phyloP scores from a whole-genome alignment of 2,888 invertebrate genomes.

The Epinotia ramella region DNA sequence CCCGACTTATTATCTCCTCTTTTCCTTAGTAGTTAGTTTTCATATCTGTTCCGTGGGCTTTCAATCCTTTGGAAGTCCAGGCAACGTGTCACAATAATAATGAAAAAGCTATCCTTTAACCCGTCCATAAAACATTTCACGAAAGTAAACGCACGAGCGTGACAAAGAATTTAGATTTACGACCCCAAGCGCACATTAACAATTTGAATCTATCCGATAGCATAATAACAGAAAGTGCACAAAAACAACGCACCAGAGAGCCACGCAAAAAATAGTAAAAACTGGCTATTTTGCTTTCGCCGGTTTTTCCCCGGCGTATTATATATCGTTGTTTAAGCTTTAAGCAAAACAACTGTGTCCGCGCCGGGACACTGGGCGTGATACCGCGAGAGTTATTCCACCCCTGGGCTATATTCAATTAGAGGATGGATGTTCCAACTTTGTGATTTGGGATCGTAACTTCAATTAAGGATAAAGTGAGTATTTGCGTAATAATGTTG shows the following conservation, averaged over 20 bases:
- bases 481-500: constrained; percentile 22
- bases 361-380: constrained; percentile 20
- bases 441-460: constrained; percentile 31
- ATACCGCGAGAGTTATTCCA: constrained; percentile 37
- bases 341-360: constrained; percentile 44
- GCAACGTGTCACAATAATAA: not conserved
- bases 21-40: no score
- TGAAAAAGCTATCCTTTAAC: not conserved
- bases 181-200: constrained; percentile 22
- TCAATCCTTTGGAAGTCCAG: no score
- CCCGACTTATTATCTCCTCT: no score
- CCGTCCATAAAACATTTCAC: not conserved
- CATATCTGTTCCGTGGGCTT: no score
- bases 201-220: constrained; percentile 31
- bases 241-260: constrained; percentile 26
- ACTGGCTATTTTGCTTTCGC: constrained; percentile 31
- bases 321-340: constrained; percentile 45
- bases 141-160: not conserved
- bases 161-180: constrained; percentile 22
- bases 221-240: constrained; percentile 37
- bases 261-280: constrained; percentile 30
- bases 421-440: constrained; percentile 28
- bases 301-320: constrained; percentile 39
- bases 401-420: constrained; percentile 44
- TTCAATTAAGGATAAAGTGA: constrained; percentile 22